Percentiles rank a stretch among this genome's conserved stretches.
These are phyloP conservation scores for Brachionus sp. DNA, from an alignment of 1,140 invertebrate genomes.

Conservation along the genomic window DNA sequence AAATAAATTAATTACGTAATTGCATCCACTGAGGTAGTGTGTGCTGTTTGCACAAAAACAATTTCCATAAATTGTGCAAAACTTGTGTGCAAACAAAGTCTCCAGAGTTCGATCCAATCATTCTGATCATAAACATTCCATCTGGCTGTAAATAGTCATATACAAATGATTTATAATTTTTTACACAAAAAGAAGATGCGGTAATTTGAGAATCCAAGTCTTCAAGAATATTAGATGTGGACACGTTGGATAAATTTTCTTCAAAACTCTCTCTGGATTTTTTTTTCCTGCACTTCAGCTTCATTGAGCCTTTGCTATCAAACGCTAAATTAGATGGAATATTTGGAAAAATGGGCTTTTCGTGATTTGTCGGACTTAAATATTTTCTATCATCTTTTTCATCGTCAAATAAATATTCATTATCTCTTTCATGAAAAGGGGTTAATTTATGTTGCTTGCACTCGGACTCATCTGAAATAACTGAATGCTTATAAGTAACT, in stretches of 20 bases:
- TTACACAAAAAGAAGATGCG: neutral
- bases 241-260: neutral
- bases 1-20: neutral
- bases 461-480: neutral
- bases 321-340: neutral
- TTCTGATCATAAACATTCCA: constrained; percentile 45
- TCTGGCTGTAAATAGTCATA: constrained; percentile 41
- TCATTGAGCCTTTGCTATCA: constrained; percentile 14
- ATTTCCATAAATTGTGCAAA: constrained; percentile 40
- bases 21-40: neutral
- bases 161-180: constrained; percentile 41
- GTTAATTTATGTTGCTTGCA: neutral
- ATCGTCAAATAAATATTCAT: constrained; percentile 13
- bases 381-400: neutral
- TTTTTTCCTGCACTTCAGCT: neutral
- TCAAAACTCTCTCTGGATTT: neutral
- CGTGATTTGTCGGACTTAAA: neutral
- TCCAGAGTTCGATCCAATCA: constrained; percentile 41
- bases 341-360: constrained; percentile 6
- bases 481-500: neutral
- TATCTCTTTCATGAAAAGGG: neutral
- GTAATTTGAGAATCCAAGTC: constrained; percentile 18
- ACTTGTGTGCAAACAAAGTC: constrained; percentile 45
- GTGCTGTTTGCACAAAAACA: constrained; percentile 40
- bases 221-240: neutral